Evolutionary conservation across 2,888 invertebrate genomes (phyloP).

Genomic region (Ornithoptera priamus): DNA sequence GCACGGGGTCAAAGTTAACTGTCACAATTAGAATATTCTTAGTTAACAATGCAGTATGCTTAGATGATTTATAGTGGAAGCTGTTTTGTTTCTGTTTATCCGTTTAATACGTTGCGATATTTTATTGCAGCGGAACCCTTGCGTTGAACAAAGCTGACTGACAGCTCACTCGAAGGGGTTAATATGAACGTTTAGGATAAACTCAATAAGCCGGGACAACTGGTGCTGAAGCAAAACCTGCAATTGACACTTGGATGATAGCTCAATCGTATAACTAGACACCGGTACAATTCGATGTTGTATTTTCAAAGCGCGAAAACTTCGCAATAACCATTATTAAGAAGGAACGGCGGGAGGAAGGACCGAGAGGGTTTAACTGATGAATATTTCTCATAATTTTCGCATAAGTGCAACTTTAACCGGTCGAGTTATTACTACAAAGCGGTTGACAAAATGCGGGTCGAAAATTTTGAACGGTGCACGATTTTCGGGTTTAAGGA

Average conservation of each 20-base stretch:
- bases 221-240: constrained; percentile 73
- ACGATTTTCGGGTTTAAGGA: constrained; percentile 78
- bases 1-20: constrained; percentile 75
- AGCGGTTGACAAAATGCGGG: constrained; percentile 73
- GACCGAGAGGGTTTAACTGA: constrained; percentile 14
- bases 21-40: constrained; percentile 73
- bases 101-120: constrained; percentile 60
- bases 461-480: constrained; percentile 70
- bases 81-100: constrained; percentile 68
- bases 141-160: constrained; percentile 70
- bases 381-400: constrained; percentile 27
- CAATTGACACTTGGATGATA: constrained; percentile 71
- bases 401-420: constrained; percentile 33
- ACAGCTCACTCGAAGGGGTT: constrained; percentile 78
- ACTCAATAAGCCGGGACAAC: constrained; percentile 77
- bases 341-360: constrained; percentile 16
- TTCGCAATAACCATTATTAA: constrained; percentile 23
- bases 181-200: constrained; percentile 76
- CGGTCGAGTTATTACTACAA: constrained; percentile 47
- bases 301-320: constrained; percentile 24
- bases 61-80: constrained; percentile 65
- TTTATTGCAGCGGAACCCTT: constrained; percentile 62
- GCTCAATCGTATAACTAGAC: constrained; percentile 48
- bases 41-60: constrained; percentile 68
- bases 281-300: constrained; percentile 22